phyloP scores from a whole-genome alignment of 2,797 vertebrate species.

The Tadarida brasiliensis region DNA sequence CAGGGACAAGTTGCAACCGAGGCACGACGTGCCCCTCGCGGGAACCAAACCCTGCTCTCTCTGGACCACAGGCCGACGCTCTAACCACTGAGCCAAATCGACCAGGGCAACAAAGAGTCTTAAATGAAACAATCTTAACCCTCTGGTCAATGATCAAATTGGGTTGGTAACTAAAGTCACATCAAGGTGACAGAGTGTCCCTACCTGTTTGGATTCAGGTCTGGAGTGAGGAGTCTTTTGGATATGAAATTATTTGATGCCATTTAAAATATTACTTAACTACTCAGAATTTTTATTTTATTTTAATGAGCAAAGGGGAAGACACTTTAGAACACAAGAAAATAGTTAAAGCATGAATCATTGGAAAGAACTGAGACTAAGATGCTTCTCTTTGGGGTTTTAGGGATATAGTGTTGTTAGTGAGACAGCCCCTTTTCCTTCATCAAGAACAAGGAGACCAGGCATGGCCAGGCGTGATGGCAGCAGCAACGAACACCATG shows the following conservation, averaged over 20 bases:
- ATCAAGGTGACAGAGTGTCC: neutral
- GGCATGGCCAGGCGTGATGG: neutral
- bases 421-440: neutral
- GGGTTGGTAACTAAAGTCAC: neutral
- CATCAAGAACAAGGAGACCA: neutral
- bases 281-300: neutral
- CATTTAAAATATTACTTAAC: neutral
- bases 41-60: too few species aligned
- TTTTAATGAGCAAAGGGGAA: neutral
- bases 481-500: neutral
- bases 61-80: too few species aligned
- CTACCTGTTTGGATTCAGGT: neutral
- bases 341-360: neutral
- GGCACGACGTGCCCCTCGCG: too few species aligned
- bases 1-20: too few species aligned
- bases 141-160: neutral
- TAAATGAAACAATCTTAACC: neutral
- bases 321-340: neutral
- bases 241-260: neutral
- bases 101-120: conserved; percentile 16
- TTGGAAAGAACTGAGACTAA: neutral
- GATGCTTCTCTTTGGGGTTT: neutral
- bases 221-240: neutral
- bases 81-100: too few species aligned
- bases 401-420: neutral